These are phyloP conservation scores for Lycodopsis pacificus DNA, from an alignment of 2,797 vertebrate species.

Conservation along the genomic window DNA sequence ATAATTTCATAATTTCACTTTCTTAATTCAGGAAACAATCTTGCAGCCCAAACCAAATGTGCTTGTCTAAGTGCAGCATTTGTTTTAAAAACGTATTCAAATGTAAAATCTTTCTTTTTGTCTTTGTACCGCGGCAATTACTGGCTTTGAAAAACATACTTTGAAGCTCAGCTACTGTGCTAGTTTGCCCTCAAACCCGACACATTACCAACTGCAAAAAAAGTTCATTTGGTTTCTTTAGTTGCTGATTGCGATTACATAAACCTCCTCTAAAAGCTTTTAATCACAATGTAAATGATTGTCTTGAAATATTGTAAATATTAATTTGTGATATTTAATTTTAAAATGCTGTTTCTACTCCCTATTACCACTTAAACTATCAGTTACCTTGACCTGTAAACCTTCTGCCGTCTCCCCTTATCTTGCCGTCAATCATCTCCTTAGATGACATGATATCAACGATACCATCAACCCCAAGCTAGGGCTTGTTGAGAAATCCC, in stretches of 20 bases:
- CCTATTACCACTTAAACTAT: slow-evolving; percentile 21
- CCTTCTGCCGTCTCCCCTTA: neutral
- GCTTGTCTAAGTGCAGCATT: too few species aligned
- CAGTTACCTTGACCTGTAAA: slow-evolving; percentile 18
- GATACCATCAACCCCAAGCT: slow-evolving; percentile 54
- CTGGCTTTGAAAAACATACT: neutral
- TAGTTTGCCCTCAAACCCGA: neutral
- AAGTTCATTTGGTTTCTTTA: neutral
- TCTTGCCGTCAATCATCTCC: slow-evolving; percentile 49
- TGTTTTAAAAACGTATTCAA: neutral
- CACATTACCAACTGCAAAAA: neutral
- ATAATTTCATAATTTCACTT: neutral
- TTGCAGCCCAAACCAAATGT: neutral
- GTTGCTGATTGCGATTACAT: neutral
- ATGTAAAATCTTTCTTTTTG: too few species aligned
- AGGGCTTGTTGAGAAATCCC: slow-evolving; percentile 59
- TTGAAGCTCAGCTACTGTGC: neutral
- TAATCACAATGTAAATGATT: neutral
- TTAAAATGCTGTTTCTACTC: neutral
- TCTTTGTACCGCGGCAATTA: neutral
- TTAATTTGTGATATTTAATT: neutral
- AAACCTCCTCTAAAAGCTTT: neutral
- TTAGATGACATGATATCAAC: slow-evolving; percentile 43
- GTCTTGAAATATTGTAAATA: neutral
- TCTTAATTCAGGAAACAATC: neutral